Conservation (phyloP, 2,888 invertebrate species). For the Phengaris alcon region DNA sequence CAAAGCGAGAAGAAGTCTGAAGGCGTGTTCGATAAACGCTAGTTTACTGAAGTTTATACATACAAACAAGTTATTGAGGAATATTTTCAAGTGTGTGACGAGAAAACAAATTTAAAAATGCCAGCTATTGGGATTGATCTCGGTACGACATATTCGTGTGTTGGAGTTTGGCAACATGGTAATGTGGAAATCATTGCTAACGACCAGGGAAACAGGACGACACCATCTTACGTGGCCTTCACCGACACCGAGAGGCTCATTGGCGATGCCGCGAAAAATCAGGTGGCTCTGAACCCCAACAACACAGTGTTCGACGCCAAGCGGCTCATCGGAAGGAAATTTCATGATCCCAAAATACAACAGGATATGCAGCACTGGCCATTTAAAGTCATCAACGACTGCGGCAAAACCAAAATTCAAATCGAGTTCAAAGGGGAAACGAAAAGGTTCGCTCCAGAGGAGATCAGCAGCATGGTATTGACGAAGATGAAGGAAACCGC, state of each 20-base stretch:
- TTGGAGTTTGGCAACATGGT: conserved; percentile 89
- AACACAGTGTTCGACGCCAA: conserved; percentile 90
- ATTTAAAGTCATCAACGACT: conserved; percentile 84
- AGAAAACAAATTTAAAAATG: conserved; percentile 47
- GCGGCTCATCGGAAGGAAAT: conserved; percentile 89
- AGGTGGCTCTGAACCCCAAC: conserved; percentile 86
- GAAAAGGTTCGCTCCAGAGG: conserved; percentile 84
- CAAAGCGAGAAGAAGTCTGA: conserved; percentile 28
- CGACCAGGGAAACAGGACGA: conserved; percentile 92
- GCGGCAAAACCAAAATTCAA: conserved; percentile 83
- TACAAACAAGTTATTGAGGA: conserved; percentile 17
- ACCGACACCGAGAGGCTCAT: conserved; percentile 90
- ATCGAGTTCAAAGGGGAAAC: conserved; percentile 83
- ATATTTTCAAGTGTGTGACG: conserved; percentile 30
- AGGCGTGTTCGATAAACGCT: conserved; percentile 19
- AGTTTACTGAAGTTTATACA: conserved; percentile 31
- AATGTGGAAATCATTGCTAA: conserved; percentile 92
- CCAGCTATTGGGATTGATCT: conserved; percentile 80
- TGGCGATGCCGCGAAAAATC: conserved; percentile 93
- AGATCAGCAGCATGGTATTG: conserved; percentile 83
- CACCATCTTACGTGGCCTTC: conserved; percentile 93
- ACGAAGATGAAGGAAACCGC: conserved; percentile 79
- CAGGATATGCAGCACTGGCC: conserved; percentile 92
- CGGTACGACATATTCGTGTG: conserved; percentile 93
- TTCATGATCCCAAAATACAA: conserved; percentile 86